Percentiles rank a stretch among this genome's conserved stretches.
phyloP scores from a whole-genome alignment of 2,113 vertebrate genomes.

The Glaucomys volans region DNA sequence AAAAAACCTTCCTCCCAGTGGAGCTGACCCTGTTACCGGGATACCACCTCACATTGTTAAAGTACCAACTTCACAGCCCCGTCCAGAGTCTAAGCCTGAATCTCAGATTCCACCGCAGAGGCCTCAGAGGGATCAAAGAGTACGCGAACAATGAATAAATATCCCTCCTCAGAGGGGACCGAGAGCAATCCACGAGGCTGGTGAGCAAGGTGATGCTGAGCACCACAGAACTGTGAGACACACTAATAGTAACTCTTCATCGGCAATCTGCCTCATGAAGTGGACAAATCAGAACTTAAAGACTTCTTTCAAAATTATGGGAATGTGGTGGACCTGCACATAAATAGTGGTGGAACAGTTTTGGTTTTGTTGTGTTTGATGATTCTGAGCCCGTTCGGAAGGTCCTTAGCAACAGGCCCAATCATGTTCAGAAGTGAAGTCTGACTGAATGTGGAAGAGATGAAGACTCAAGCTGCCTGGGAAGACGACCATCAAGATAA shows the following conservation, averaged over 20 bases:
- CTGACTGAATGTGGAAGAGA: constrained; percentile 98
- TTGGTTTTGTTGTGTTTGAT: no score
- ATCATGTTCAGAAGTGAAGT: constrained; percentile 97
- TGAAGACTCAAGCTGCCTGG: constrained; percentile 96
- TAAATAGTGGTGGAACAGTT: no score
- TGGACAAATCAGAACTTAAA: no score
- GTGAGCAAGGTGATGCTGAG: constrained; percentile 94
- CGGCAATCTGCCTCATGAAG: constrained; percentile 97
- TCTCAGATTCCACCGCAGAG: no score
- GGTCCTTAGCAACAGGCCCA: constrained; percentile 96
- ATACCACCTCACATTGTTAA: no score
- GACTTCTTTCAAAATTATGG: no score
- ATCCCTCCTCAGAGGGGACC: constrained; percentile 93
- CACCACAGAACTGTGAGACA: constrained; percentile 93
- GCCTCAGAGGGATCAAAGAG: no score
- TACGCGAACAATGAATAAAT: constrained; percentile 93
- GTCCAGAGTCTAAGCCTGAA: no score
- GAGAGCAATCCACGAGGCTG: constrained; percentile 93
- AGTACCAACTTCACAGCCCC: no score
- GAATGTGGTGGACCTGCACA: no score
- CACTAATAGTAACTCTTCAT: constrained; percentile 97
- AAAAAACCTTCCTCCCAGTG: no score
- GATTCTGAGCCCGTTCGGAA: constrained; percentile 99
- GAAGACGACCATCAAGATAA: constrained; percentile 96
- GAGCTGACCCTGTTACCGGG: no score